Evolutionary conservation across 2,797 vertebrate species (phyloP).

Genomic region (Monodelphis domestica): DNA sequence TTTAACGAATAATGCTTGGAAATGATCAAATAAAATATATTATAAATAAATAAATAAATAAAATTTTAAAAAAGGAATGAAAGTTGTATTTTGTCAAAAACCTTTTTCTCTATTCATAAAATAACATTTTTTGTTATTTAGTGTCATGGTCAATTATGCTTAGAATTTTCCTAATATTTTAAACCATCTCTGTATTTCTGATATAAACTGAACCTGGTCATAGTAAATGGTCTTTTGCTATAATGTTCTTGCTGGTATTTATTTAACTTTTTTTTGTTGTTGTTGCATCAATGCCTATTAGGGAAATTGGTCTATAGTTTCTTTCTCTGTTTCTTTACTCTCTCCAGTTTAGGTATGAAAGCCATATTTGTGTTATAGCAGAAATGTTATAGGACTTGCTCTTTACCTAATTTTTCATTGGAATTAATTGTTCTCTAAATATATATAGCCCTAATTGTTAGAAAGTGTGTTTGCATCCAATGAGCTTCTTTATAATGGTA

Average conservation of each 20-base stretch:
- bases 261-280: not conserved
- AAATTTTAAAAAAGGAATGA: no score
- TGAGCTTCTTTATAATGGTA: not conserved
- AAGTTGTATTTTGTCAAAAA: not conserved
- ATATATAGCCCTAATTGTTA: not conserved
- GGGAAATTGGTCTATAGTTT: not conserved
- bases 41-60: no score
- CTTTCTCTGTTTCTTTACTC: not conserved
- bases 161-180: not conserved
- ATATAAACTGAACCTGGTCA: not conserved
- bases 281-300: not conserved
- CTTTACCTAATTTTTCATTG: not conserved
- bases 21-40: no score
- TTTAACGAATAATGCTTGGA: no score
- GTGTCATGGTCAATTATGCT: not conserved
- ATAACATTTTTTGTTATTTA: not conserved
- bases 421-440: not conserved
- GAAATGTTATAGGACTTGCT: not conserved
- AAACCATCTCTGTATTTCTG: conserved; percentile 10
- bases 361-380: not conserved
- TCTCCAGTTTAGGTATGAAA: not conserved
- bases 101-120: not conserved
- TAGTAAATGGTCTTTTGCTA: not conserved
- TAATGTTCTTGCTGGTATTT: not conserved
- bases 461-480: not conserved